phyloP scores from a whole-genome alignment of 2,797 vertebrate genomes.

The Zalophus californianus region DNA sequence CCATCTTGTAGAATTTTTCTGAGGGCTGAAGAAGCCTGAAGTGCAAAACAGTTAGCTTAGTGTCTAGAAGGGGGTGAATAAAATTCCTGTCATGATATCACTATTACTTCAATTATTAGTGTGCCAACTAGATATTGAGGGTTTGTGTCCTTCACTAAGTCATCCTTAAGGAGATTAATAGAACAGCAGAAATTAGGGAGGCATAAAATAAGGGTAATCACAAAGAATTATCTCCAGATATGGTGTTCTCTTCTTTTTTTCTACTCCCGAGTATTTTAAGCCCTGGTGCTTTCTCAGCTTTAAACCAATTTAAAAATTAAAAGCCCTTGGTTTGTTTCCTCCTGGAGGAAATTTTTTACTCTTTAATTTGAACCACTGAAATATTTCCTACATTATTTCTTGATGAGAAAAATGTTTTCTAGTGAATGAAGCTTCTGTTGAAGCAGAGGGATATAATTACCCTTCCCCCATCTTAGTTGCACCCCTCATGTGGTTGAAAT shows the following conservation, averaged over 20 bases:
- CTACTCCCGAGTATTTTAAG: neutral
- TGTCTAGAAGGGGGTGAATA: neutral
- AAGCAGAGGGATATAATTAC: neutral
- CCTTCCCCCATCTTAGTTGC: accelerated
- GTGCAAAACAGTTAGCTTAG: neutral
- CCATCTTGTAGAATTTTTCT: neutral
- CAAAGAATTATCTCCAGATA: neutral
- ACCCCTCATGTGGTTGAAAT: accelerated
- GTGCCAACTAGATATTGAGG: neutral
- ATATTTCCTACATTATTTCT: neutral
- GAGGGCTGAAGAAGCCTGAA: neutral
- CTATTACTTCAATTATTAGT: neutral
- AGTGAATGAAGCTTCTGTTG: neutral
- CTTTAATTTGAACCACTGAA: neutral
- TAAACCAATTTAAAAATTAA: neutral
- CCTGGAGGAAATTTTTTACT: neutral
- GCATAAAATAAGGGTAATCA: neutral
- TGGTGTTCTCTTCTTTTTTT: neutral
- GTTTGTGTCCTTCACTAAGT: neutral
- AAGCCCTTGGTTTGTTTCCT: neutral
- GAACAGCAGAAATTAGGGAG: neutral
- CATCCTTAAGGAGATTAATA: neutral
- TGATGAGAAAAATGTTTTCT: neutral
- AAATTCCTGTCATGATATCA: neutral
- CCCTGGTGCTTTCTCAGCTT: neutral